Percentiles rank a stretch among this genome's conserved stretches.
These are phyloP conservation scores for Procambarus clarkii DNA, from an alignment of 1,140 invertebrate genomes.

Conservation along the genomic window DNA sequence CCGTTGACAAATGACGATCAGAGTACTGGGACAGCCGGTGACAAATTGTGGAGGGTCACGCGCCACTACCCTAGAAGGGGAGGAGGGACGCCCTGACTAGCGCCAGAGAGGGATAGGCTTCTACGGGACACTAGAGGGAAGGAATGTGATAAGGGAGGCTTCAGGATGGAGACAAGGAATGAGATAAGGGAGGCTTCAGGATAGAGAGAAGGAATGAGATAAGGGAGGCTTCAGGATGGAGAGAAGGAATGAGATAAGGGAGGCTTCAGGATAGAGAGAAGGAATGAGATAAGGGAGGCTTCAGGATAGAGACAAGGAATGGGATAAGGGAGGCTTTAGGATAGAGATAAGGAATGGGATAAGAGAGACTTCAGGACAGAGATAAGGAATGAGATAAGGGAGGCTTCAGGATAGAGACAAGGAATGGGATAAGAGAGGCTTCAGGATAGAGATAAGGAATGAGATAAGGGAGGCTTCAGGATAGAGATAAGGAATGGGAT, in stretches of 20 bases:
- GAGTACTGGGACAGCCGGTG: conserved; percentile 30
- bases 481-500: too few relatives aligned
- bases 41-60: conserved; percentile 45
- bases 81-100: neutral
- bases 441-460: too few relatives aligned
- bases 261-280: too few relatives aligned
- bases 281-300: too few relatives aligned
- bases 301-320: too few relatives aligned
- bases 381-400: too few relatives aligned
- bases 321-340: too few relatives aligned
- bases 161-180: neutral
- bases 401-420: neutral
- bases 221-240: neutral
- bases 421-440: too few relatives aligned
- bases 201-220: neutral
- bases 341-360: too few relatives aligned
- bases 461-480: too few relatives aligned
- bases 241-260: too few relatives aligned
- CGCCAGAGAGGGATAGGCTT: neutral
- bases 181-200: neutral
- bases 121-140: neutral
- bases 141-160: neutral
- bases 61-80: conserved; percentile 3
- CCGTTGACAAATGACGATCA: conserved; percentile 44
- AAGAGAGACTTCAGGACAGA: too few relatives aligned